Conservation (phyloP, 2,113 vertebrate species). For the Forbesichthys papilliferus region DNA sequence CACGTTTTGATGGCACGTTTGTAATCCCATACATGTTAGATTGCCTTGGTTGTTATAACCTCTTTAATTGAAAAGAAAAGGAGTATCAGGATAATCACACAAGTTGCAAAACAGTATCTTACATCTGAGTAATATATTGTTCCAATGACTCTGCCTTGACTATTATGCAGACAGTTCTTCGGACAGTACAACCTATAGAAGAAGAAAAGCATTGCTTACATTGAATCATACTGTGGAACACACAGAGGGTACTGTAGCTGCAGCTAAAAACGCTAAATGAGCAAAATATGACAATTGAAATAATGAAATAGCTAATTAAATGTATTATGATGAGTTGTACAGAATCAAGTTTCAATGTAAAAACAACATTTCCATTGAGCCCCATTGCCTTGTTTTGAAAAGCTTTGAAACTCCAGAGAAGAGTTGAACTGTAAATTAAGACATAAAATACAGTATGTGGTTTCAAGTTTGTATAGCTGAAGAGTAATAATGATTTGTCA, state of each 20-base stretch:
- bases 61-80: neutral
- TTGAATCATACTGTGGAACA: neutral
- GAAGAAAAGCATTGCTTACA: neutral
- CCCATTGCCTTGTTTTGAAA: too few relatives aligned
- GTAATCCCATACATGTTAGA: neutral
- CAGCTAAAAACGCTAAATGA: too few relatives aligned
- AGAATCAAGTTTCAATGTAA: neutral
- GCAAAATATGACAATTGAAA: too few relatives aligned
- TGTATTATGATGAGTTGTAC: neutral
- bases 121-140: constrained; percentile 90
- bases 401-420: too few relatives aligned
- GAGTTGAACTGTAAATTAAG: too few relatives aligned
- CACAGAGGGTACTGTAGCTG: too few relatives aligned
- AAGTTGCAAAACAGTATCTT: constrained; percentile 65
- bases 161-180: constrained; percentile 85
- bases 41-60: neutral
- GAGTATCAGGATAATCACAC: neutral
- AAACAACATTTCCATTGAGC: too few relatives aligned
- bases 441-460: too few relatives aligned
- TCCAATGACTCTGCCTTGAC: constrained; percentile 85
- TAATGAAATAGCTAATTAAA: neutral
- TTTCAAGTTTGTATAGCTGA: neutral
- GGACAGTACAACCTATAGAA: constrained; percentile 89
- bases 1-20: too few relatives aligned
- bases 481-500: too few relatives aligned